phyloP scores from a whole-genome alignment of 2,888 invertebrate genomes.

The Tridacna crocea region DNA sequence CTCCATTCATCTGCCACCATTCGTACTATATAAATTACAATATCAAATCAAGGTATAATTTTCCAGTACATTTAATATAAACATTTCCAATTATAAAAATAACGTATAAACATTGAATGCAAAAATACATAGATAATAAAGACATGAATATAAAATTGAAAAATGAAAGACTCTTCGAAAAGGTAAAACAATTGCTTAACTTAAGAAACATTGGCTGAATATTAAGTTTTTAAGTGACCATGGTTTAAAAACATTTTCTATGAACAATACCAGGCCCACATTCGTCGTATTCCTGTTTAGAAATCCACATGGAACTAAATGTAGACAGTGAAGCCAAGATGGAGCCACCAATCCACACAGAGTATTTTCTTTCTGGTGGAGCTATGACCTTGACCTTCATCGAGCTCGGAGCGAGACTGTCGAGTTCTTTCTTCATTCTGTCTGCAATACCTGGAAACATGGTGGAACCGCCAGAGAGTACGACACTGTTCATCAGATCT shows the following conservation, averaged over 20 bases:
- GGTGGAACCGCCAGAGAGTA: constrained; percentile 93
- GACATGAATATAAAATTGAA: too few relatives aligned
- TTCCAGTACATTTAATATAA: too few relatives aligned
- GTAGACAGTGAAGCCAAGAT: constrained; percentile 91
- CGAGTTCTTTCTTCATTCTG: constrained; percentile 62
- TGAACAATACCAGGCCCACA: constrained; percentile 86
- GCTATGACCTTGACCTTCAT: constrained; percentile 66
- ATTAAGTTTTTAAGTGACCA: neutral
- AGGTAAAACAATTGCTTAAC: too few relatives aligned
- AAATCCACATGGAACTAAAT: constrained; percentile 80
- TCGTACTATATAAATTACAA: too few relatives aligned
- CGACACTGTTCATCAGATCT: constrained; percentile 85
- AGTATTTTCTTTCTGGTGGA: constrained; percentile 89
- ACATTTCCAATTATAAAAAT: too few relatives aligned
- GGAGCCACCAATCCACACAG: constrained; percentile 99
- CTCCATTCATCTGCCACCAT: too few relatives aligned
- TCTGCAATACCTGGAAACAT: constrained; percentile 91
- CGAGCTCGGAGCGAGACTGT: constrained; percentile 51
- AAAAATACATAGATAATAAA: too few relatives aligned
- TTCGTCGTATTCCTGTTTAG: constrained; percentile 77
- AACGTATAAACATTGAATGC: too few relatives aligned
- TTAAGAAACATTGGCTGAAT: too few relatives aligned
- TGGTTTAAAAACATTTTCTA: constrained; percentile 71
- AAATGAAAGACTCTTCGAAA: too few relatives aligned
- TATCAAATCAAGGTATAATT: too few relatives aligned